These are phyloP conservation scores for Rhadinocentrus ornatus DNA, from an alignment of 2,797 vertebrate species.

Conservation along the genomic window DNA sequence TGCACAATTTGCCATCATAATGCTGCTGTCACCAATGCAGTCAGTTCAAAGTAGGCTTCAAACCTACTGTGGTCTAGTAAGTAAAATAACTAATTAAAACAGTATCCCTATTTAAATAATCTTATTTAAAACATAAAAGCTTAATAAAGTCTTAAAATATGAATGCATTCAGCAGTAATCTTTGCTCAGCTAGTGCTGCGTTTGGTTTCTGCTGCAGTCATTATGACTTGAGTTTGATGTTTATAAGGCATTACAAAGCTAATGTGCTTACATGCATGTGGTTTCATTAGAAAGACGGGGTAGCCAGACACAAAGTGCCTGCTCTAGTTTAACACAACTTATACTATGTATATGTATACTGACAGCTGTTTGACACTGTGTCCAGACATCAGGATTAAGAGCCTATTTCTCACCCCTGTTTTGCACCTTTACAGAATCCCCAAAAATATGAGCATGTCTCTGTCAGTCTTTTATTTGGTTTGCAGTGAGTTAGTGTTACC, in stretches of 20 bases:
- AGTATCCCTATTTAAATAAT: slow-evolving; percentile 34
- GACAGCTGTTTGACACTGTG: slow-evolving; percentile 17
- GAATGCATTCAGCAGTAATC: slow-evolving; percentile 44
- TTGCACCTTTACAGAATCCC: neutral
- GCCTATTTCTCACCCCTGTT: slow-evolving; percentile 9
- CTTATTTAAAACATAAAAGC: slow-evolving; percentile 66
- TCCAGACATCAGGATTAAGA: slow-evolving; percentile 15
- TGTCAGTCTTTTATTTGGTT: slow-evolving; percentile 15
- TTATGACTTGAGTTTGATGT: slow-evolving; percentile 18
- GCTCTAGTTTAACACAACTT: slow-evolving; percentile 21
- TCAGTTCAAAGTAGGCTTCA: slow-evolving; percentile 16
- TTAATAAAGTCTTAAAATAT: slow-evolving; percentile 68
- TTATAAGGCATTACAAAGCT: slow-evolving; percentile 39
- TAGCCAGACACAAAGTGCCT: slow-evolving; percentile 6
- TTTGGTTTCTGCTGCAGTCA: slow-evolving; percentile 9
- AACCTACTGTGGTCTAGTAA: slow-evolving; percentile 40
- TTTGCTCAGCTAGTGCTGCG: slow-evolving; percentile 44
- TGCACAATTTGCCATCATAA: slow-evolving; percentile 9
- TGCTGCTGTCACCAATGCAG: slow-evolving; percentile 6
- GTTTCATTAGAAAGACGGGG: slow-evolving; percentile 43
- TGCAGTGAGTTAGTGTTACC: slow-evolving; percentile 3
- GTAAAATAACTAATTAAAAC: slow-evolving; percentile 51
- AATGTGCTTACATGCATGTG: slow-evolving; percentile 46
- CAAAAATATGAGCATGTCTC: neutral
- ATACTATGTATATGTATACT: neutral